Evolutionary conservation across 1,140 invertebrate species (phyloP).

Genomic region (Hirudo medicinalis): DNA sequence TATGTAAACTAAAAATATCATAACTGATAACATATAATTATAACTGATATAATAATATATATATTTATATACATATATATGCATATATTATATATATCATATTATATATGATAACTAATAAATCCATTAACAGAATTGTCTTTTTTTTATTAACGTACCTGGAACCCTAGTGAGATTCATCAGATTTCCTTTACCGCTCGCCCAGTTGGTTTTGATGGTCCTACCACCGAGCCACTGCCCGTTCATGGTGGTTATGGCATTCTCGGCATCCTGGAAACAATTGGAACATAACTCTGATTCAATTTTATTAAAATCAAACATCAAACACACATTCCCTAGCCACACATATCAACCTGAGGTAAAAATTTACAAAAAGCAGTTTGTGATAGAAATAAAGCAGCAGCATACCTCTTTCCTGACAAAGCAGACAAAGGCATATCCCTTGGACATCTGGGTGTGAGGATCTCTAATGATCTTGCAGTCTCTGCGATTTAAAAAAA

Average conservation of each 20-base stretch:
- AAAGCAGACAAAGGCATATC: conserved; percentile 98
- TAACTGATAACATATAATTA: too few relatives aligned
- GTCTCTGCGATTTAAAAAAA: conserved; percentile 60
- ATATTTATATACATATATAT: neutral
- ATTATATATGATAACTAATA: neutral
- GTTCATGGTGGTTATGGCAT: conserved; percentile 94
- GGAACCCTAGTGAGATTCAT: conserved; percentile 59
- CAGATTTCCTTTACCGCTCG: conserved; percentile 74
- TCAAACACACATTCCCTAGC: neutral
- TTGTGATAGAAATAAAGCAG: neutral
- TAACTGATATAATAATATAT: too few relatives aligned
- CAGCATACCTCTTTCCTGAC: conserved; percentile 86
- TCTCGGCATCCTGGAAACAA: conserved; percentile 76
- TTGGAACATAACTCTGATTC: too few relatives aligned
- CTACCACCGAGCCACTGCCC: conserved; percentile 97
- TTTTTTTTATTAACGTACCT: conserved; percentile 44
- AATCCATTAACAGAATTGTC: conserved; percentile 51
- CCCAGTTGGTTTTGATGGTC: conserved; percentile 97
- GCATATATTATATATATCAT: too few relatives aligned
- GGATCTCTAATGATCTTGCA: conserved; percentile 96
- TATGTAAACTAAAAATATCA: too few relatives aligned
- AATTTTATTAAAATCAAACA: neutral
- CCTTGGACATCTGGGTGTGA: conserved; percentile 95
- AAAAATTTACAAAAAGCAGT: neutral
- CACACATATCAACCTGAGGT: neutral